phyloP scores from a whole-genome alignment of 2,797 vertebrate species.

The Buphagus erythrorhynchus region DNA sequence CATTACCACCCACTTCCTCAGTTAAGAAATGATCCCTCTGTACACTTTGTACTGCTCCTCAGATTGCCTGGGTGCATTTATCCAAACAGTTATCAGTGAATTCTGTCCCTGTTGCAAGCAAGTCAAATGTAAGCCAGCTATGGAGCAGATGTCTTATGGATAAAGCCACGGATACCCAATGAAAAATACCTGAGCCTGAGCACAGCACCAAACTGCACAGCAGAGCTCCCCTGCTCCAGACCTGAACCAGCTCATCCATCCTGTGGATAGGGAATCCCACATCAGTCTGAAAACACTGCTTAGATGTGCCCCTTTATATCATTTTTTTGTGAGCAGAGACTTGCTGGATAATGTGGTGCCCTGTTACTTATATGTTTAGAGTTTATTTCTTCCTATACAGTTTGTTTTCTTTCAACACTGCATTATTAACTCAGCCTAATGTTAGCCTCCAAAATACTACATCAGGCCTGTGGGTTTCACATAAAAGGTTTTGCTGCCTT shows the following conservation, averaged over 20 bases:
- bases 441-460: not conserved
- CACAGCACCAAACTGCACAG: not conserved
- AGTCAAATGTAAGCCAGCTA: not conserved
- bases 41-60: not conserved
- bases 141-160: not conserved
- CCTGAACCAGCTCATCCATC: fast-evolving
- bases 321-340: not conserved
- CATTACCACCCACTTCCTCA: not conserved
- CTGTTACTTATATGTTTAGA: not conserved
- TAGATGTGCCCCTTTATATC: not conserved
- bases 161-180: not conserved
- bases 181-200: not conserved
- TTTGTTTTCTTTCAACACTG: not conserved
- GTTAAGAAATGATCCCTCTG: conserved; percentile 6
- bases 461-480: not conserved
- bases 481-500: not conserved
- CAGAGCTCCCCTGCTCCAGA: not conserved
- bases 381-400: not conserved
- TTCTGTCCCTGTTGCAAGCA: not conserved
- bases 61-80: not conserved
- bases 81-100: not conserved
- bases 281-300: not conserved
- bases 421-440: not conserved
- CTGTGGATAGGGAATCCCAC: not conserved
- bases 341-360: not conserved